These are phyloP conservation scores for Crepidodera aurea DNA, from an alignment of 2,888 invertebrate species.

Conservation along the genomic window DNA sequence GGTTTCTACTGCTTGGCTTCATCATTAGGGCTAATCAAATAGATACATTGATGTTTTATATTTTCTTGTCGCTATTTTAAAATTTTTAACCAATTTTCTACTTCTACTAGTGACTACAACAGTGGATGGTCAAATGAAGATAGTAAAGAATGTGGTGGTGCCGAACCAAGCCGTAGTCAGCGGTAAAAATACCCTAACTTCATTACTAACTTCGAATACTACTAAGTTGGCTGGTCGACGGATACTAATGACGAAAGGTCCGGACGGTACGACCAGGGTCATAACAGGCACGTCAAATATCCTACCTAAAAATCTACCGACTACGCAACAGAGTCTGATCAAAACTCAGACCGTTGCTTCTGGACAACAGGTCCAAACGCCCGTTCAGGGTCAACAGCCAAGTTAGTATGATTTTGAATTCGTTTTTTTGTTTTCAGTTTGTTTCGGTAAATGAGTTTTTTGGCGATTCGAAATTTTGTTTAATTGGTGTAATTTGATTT, in stretches of 20 bases:
- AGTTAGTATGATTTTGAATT: constrained; percentile 43
- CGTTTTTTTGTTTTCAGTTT: constrained; percentile 15
- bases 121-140: constrained; percentile 70
- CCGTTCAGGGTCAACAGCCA: constrained; percentile 61
- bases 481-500: too few species aligned
- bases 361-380: constrained; percentile 54
- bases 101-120: constrained; percentile 45
- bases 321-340: constrained; percentile 63
- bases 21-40: too few species aligned
- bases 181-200: constrained; percentile 73
- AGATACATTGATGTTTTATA: too few species aligned
- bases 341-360: constrained; percentile 60
- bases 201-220: constrained; percentile 69
- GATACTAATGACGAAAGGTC: constrained; percentile 80
- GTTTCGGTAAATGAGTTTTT: too few species aligned
- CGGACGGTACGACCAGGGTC: constrained; percentile 72
- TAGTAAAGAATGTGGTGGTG: constrained; percentile 72
- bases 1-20: too few species aligned
- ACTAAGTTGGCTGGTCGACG: constrained; percentile 73
- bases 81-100: too few species aligned
- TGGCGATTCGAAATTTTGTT: too few species aligned
- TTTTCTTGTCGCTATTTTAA: too few species aligned
- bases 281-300: constrained; percentile 68
- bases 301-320: constrained; percentile 62
- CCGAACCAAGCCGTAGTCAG: constrained; percentile 64